Conservation (phyloP, 2,888 invertebrate species). For the Entomobrya multifasciata region DNA sequence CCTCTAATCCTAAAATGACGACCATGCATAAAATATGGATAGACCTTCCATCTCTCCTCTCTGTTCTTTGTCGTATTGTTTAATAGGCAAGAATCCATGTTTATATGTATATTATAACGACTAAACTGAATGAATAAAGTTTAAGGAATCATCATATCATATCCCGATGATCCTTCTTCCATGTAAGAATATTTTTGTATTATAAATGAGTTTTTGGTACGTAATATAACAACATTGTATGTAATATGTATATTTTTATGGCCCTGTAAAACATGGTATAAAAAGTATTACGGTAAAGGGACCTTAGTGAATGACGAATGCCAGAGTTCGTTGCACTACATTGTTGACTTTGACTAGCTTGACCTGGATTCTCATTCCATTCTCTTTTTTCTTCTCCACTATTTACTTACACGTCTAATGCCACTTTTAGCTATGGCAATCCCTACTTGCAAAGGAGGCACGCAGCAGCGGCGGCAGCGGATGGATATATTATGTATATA, state of each 20-base stretch:
- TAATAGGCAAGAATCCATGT: constrained; percentile 61
- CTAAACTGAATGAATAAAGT: constrained; percentile 7
- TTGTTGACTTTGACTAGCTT: constrained; percentile 80
- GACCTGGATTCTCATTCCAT: constrained; percentile 77
- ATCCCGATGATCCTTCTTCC: too few relatives aligned
- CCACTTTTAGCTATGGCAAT: constrained; percentile 20
- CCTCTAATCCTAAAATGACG: constrained; percentile 20
- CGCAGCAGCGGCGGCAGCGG: constrained; percentile 6
- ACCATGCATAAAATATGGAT: constrained; percentile 42
- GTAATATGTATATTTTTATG: constrained; percentile 66
- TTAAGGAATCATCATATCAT: not conserved
- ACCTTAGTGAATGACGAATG: constrained; percentile 72
- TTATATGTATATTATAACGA: constrained; percentile 1
- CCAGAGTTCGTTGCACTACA: constrained; percentile 79
- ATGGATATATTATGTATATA: constrained; percentile 62
- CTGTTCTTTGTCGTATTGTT: not conserved
- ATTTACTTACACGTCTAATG: constrained; percentile 47
- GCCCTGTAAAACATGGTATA: constrained; percentile 68
- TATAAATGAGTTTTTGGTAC: not conserved
- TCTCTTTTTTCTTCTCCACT: constrained; percentile 69
- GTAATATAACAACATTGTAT: constrained; percentile 15
- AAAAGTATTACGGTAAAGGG: constrained; percentile 70
- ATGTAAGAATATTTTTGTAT: not conserved
- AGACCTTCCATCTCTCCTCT: constrained; percentile 61
- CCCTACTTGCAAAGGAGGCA: constrained; percentile 51